Base-by-base conservation (phyloP, 2,113 vertebrate species). In the Neogale vison region DNA sequence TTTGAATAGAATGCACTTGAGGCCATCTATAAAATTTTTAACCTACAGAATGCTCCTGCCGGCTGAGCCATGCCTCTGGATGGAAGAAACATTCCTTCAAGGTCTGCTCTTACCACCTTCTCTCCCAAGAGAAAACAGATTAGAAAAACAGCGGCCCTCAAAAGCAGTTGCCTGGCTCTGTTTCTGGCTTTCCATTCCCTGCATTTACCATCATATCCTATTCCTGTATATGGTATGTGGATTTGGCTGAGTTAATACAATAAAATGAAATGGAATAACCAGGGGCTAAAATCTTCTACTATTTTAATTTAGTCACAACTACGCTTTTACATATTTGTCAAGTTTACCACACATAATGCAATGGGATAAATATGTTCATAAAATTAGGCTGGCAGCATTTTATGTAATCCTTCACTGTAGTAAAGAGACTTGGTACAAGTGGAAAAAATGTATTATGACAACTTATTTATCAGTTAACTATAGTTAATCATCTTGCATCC, bases 81-180 rank as follows among this genome's bases (percentile, higher is more conserved):
- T 95, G 97, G 93, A 98, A 98, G 98, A 95, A 80, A 97, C 96
- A 97, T 95, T 97, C 98, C 97, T 98, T 74, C 97, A 97, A 98
- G 96, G 95, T 95, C 97, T 98, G 97, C 88, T 98, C 95, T 97
- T 97, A 98, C 97, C 98, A 98, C 97, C 95, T 98, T 97, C 94
- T 98, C 96, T 98, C 97, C 98, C 98, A 93, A 93, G 98, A 98
- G 98, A 98, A 98, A 98, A 67, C 77, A 98, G 95, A 99, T 98
- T 98, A 98, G 98, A 98, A 99, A 99, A 99, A 93, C 99, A 99
- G 99, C 97, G 98, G 98, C 96, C 96, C 97, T 98, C 45, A 15
- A 92, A 97, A 98, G 98, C 76, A 88, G 96, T 96, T 88, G 93
- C 94, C 96, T 95, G 90, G 97, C 95, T 98, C 87, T 42, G 4